Evolutionary conservation across 2,888 invertebrate genomes (phyloP), one percentile per base, ranked within the genome.

Genomic region (Temnothorax rugatulus): DNA sequence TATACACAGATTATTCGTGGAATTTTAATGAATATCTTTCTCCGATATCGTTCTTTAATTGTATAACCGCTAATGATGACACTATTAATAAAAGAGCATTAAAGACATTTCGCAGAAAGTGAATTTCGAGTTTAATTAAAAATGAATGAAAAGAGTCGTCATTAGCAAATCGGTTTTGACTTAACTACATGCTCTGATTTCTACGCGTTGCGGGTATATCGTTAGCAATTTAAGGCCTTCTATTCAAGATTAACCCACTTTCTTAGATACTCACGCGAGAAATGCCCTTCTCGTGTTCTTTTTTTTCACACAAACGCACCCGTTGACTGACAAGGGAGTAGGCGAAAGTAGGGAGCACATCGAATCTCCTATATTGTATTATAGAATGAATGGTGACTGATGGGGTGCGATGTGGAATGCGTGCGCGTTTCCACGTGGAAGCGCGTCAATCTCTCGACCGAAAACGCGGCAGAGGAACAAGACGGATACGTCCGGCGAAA

Each of bases 371-470:
- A 15, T 57, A 59, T 59, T 50, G 64, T 79, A 47, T 81, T 34
- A 77, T 21, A 21, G 11, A 69, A 71, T 11, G 52, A 64, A 69
- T 21, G 47, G 71, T 79, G 79, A 83, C 52, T 84, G 81, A 84
- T 84, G 81, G 38, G 81, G 38, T 71, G 64, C 25, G 59, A 29
- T 61, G 15, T 66, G 25, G 44, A 64, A 73, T 38, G 64, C 13
- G 47, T 25, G 68, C 7, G 38, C 54, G 64, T 66, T 54, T 44
- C 38, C 44, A 44, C 47, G 25, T 50, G 63, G 41, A 61, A 68
- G 4, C 66, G 18, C 61, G 83, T 83, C 68, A 59, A 69, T 71
- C 71, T 68, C 11, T 44, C 61, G 38, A 54, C 44, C 15, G 38
- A 54, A 54, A 54, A 54, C 9, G n/a, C 3, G 52, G 41, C 9